phyloP scores from a whole-genome alignment of 2,888 invertebrate genomes.

The Neria commutata region DNA sequence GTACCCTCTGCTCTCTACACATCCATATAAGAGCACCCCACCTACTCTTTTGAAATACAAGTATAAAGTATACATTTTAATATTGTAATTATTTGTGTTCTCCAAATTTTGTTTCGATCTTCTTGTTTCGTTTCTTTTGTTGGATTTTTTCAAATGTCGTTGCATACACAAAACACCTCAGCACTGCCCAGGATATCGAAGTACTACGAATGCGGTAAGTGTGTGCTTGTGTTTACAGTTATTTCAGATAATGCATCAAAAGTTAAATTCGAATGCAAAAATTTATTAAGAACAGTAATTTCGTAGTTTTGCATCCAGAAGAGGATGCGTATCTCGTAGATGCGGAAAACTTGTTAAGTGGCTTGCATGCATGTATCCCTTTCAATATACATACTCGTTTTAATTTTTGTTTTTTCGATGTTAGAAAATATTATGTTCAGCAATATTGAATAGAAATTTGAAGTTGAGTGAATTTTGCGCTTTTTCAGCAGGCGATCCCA shows the following conservation, averaged over 20 bases:
- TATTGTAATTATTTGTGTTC: neutral
- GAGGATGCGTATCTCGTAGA: neutral
- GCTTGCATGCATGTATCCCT: constrained; percentile 9
- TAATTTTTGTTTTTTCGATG: too few species aligned
- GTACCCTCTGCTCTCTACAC: too few species aligned
- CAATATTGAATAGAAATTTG: neutral
- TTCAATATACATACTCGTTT: too few species aligned
- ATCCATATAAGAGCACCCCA: too few species aligned
- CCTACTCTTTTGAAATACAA: too few species aligned
- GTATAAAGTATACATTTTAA: neutral
- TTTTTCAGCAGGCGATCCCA: constrained; percentile 72
- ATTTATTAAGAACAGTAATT: too few species aligned
- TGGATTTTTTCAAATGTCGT: constrained; percentile 4
- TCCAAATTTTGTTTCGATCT: neutral
- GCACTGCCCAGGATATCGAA: constrained; percentile 70
- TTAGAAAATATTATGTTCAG: too few species aligned
- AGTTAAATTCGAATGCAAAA: too few species aligned
- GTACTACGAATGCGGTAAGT: constrained; percentile 72
- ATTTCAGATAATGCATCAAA: too few species aligned
- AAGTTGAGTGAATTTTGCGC: constrained; percentile 50
- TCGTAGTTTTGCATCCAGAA: too few species aligned
- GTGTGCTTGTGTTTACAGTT: too few species aligned
- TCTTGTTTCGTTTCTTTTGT: constrained; percentile 12
- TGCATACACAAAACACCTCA: constrained; percentile 41
- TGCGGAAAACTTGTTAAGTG: neutral